Percentiles rank a stretch among this genome's conserved stretches.
Evolutionary conservation across 2,797 vertebrate species (phyloP).

Genomic region (Pyrocephalus nanus): DNA sequence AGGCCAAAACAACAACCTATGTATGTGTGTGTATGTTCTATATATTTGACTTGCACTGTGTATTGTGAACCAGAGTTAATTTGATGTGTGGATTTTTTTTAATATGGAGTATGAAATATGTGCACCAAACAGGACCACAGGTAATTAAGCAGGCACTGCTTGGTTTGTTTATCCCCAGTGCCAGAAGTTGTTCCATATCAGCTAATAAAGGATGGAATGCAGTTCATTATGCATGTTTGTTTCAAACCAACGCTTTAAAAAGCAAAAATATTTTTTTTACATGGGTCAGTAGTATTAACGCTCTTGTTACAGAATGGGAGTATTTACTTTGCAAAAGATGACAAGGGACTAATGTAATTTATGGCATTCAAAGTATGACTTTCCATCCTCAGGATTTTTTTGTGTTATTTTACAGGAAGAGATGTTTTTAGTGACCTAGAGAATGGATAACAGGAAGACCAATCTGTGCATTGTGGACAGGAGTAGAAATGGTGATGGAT

Average conservation of each 20-base stretch:
- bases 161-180: background rate
- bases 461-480: background rate
- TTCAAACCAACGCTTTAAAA: background rate
- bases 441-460: background rate
- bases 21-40: background rate
- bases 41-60: background rate
- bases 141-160: background rate
- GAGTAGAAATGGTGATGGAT: slow-evolving; percentile 37
- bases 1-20: background rate
- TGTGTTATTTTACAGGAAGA: background rate
- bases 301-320: background rate
- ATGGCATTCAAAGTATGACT: background rate
- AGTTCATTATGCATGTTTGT: background rate
- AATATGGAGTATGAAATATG: background rate
- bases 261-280: background rate
- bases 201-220: background rate
- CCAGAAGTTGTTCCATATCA: background rate
- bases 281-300: background rate
- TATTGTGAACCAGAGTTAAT: background rate
- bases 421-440: slow-evolving; percentile 1
- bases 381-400: background rate
- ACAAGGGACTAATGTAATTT: background rate
- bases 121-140: background rate
- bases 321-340: background rate
- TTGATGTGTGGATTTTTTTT: background rate